Percentiles rank a stretch among this genome's conserved stretches.
phyloP scores from a whole-genome alignment of 2,797 vertebrate genomes.

The Saguinus oedipus region DNA sequence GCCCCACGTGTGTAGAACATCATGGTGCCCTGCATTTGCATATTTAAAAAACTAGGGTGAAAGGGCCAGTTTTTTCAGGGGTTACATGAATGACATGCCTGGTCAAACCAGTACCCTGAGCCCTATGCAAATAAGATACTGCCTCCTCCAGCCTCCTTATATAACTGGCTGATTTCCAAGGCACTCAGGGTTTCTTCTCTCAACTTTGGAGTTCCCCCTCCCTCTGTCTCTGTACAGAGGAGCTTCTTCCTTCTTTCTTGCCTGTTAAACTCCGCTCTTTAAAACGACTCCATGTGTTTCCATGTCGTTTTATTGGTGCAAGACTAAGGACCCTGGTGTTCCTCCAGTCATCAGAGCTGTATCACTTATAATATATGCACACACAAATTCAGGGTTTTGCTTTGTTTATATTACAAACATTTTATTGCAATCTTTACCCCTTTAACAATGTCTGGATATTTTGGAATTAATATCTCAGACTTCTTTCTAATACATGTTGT shows the following conservation, averaged over 20 bases:
- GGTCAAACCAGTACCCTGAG: no score
- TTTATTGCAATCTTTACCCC: not conserved
- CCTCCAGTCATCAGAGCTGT: no score
- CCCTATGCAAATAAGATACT: no score
- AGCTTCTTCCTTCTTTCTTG: not conserved
- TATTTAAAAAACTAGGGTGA: no score
- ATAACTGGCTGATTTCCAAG: not conserved
- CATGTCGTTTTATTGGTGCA: fast-evolving
- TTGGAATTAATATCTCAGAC: not conserved
- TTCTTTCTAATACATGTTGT: not conserved
- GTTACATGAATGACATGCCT: no score
- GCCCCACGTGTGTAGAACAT: no score
- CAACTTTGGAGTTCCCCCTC: not conserved
- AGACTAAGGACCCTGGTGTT: not conserved
- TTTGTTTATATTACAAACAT: not conserved
- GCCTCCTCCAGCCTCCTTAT: no score
- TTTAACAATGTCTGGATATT: not conserved
- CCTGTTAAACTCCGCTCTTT: not conserved
- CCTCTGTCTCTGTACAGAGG: not conserved
- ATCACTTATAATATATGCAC: not conserved
- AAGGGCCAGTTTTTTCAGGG: no score
- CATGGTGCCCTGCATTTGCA: no score
- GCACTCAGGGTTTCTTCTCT: not conserved
- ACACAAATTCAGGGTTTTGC: not conserved
- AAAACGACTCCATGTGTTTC: not conserved